Evolutionary conservation across 2,888 invertebrate species (phyloP).

Genomic region (Aplocera efformata): DNA sequence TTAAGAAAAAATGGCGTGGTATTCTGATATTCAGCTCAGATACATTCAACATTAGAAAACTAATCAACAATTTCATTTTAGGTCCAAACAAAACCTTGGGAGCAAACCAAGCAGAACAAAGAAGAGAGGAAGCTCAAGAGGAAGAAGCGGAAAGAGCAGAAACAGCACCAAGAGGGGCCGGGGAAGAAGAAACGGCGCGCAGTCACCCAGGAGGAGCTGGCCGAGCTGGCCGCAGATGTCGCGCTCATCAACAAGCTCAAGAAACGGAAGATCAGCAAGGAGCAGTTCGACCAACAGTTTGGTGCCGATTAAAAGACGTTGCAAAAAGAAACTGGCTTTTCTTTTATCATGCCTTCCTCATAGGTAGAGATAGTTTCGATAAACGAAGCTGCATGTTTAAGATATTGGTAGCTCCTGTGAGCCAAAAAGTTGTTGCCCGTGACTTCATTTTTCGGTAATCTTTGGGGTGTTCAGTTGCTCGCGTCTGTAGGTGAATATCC

Average conservation of each 20-base stretch:
- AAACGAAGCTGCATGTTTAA: too few relatives aligned
- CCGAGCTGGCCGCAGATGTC: constrained; percentile 89
- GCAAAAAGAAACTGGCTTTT: constrained; percentile 3
- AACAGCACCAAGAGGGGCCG: constrained; percentile 68
- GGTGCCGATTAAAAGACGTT: constrained; percentile 55
- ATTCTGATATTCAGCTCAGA: too few relatives aligned
- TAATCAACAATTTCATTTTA: too few relatives aligned
- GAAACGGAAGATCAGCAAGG: constrained; percentile 87
- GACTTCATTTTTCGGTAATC: too few relatives aligned
- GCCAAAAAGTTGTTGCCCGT: too few relatives aligned
- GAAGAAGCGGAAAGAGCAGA: constrained; percentile 81
- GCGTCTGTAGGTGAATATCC: too few relatives aligned
- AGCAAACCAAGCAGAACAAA: constrained; percentile 86
- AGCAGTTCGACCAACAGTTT: constrained; percentile 84
- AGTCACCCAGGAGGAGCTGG: constrained; percentile 86
- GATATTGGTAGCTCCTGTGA: too few relatives aligned
- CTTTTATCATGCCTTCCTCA: too few relatives aligned
- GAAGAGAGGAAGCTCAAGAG: constrained; percentile 82
- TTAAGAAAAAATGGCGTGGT: too few relatives aligned
- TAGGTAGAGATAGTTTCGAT: too few relatives aligned
- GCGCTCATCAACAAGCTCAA: constrained; percentile 92
- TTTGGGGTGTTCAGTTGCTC: too few relatives aligned
- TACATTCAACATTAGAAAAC: not conserved
- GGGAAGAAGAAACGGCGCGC: constrained; percentile 64
- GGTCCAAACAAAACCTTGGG: constrained; percentile 86